phyloP scores from a whole-genome alignment of 2,888 invertebrate species.

The Volucella bombylans region DNA sequence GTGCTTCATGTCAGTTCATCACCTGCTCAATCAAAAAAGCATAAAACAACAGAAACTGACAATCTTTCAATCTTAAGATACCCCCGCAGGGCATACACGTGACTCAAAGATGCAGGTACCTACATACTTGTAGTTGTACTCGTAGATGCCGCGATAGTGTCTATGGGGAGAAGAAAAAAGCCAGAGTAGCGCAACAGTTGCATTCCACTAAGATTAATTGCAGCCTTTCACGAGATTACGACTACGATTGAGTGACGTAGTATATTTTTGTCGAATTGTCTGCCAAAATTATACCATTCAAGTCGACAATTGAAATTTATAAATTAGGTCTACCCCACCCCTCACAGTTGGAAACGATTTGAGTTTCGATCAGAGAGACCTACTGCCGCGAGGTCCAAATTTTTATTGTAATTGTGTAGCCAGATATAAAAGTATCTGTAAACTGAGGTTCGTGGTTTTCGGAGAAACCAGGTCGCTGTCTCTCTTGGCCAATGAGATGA shows the following conservation, averaged over 20 bases:
- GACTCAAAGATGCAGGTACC: constrained; percentile 20
- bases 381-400: background rate
- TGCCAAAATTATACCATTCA: constrained; percentile 16
- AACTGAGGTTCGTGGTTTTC: background rate
- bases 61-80: constrained; percentile 39
- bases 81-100: background rate
- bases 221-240: constrained; percentile 32
- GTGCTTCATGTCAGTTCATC: constrained; percentile 38
- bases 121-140: background rate
- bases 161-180: background rate
- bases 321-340: constrained; percentile 36
- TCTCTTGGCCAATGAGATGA: constrained; percentile 52
- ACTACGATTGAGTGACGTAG: constrained; percentile 15
- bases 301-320: constrained; percentile 50
- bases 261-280: constrained; percentile 11
- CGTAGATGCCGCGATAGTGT: background rate
- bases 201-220: constrained; percentile 39
- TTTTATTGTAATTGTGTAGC: background rate
- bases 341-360: background rate
- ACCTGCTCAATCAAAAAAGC: constrained; percentile 44
- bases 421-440: background rate
- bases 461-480: constrained; percentile 46
- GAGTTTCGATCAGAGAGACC: constrained; percentile 18
- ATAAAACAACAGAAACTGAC: constrained; percentile 20
- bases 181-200: constrained; percentile 45